Base-by-base conservation (phyloP, 2,113 vertebrate species). In the Podarcis muralis region DNA sequence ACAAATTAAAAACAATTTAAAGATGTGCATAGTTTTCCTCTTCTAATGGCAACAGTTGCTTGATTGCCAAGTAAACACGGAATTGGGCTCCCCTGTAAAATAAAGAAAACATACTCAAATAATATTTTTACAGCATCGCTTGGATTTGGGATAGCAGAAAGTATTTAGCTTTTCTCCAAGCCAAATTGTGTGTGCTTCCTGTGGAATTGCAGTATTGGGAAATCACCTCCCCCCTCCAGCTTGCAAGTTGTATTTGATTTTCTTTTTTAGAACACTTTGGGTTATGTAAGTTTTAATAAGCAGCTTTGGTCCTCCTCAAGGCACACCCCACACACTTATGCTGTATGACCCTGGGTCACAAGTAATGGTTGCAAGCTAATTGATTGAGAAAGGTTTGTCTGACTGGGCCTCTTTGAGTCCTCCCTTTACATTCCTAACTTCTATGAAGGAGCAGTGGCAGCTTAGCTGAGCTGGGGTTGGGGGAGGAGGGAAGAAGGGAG, bases 361-460 rank as follows among this genome's bases (percentile, higher is more conserved):
- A 97, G 97, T 97, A 98, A 97, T 97, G 97, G 97, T 96, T 97
- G 96, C 97, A 95, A 97, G 98, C 98, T 98, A 98, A 98, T 97
- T 98, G 98, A 99, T 98, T 98, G 97, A 97, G 97, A 97, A 97
- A 98, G 97, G 97, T 97, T 97, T 97, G 97, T 98, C 97, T 98
- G 97, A 97, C 98, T 95, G 98, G 98, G 98, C 98, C 98, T 98
- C 98, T 98, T 95, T 96, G 96, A 97, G 97, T 97, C 97, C 96
- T 97, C 97, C 97, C 97, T 98, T 97, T 97, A 96, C 98, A 99
- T 99, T 99, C 98, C 98, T 98, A 97, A 96, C 97, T 97, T 97
- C 95, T 96, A 96, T 96, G 97, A 97, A 97, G 98, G 97, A 98
- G 97, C 96, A 92, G 94, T 93, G 90, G 96, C 96, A 95, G 98